A percentile compares a stretch with the other conserved stretches of the same genome.
These are phyloP conservation scores for Bombus terrestris DNA, from an alignment of 1,140 invertebrate species.

Conservation along the genomic window DNA sequence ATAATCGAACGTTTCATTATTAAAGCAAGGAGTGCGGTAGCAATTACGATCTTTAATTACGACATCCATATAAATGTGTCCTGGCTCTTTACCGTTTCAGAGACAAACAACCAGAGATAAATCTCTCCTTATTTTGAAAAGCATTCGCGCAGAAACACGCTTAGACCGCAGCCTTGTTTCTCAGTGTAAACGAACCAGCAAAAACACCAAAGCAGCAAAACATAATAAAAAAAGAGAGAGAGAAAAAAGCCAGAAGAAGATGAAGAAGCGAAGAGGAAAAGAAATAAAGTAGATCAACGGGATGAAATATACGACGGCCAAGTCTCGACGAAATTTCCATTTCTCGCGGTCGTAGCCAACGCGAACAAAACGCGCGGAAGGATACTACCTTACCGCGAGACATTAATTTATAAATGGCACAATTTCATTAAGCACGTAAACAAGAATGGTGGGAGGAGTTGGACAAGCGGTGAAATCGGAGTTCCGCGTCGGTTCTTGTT, in stretches of 20 bases:
- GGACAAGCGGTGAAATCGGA: not conserved
- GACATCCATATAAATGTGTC: not conserved
- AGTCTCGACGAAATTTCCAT: not conserved
- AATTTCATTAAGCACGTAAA: constrained; percentile 16
- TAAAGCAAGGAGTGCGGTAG: not conserved
- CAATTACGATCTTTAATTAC: not conserved
- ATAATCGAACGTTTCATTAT: not conserved
- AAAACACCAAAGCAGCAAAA: not conserved
- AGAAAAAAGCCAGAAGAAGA: not conserved
- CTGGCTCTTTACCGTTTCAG: not conserved
- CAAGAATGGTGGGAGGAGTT: not conserved
- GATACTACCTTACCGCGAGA: not conserved
- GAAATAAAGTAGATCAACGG: not conserved
- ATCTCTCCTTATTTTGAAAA: not conserved
- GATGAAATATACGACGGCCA: not conserved
- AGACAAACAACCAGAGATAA: not conserved
- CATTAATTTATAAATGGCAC: constrained; percentile 34
- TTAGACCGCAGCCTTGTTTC: not conserved
- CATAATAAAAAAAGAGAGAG: not conserved
- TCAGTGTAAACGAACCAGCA: not conserved
- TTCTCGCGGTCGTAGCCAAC: not conserved
- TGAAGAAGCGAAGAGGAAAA: not conserved
- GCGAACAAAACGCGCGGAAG: not conserved
- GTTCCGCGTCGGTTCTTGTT: not conserved
- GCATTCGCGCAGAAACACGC: constrained; percentile 12